A percentile compares a stretch with the other conserved stretches of the same genome.
Evolutionary conservation across 1,140 invertebrate species (phyloP).

Genomic region (Watersipora subatra): DNA sequence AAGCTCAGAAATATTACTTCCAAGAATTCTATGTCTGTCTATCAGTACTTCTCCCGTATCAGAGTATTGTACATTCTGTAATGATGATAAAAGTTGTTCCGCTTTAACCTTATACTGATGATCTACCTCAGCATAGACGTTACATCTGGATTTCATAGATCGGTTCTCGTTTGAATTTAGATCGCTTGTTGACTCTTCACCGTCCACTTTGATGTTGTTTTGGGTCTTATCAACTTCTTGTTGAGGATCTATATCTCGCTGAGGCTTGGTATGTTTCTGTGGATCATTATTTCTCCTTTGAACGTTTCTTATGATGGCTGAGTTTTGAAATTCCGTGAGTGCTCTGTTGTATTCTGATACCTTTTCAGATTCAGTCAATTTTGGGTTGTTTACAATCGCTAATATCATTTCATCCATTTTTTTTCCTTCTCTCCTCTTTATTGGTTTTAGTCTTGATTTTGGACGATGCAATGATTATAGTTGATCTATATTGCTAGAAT

Average conservation of each 20-base stretch:
- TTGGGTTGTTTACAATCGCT: background rate
- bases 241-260: no score
- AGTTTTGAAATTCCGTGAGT: background rate
- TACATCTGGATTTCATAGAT: background rate
- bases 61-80: background rate
- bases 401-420: background rate
- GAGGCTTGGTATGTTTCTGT: background rate
- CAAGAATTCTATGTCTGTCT: background rate
- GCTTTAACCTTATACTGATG: background rate
- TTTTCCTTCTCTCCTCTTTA: background rate
- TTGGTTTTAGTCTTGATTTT: background rate
- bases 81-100: background rate
- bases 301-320: background rate
- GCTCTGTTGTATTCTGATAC: background rate
- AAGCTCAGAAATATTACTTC: background rate
- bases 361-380: background rate
- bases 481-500: background rate
- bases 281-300: background rate
- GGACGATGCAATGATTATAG: background rate
- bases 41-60: background rate
- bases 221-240: background rate
- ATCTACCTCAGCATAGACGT: background rate
- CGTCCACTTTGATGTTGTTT: background rate
- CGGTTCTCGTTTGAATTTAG: background rate
- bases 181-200: background rate